Base-by-base conservation (phyloP, 2,888 invertebrate genomes). In the Meteorus cinctellus region DNA sequence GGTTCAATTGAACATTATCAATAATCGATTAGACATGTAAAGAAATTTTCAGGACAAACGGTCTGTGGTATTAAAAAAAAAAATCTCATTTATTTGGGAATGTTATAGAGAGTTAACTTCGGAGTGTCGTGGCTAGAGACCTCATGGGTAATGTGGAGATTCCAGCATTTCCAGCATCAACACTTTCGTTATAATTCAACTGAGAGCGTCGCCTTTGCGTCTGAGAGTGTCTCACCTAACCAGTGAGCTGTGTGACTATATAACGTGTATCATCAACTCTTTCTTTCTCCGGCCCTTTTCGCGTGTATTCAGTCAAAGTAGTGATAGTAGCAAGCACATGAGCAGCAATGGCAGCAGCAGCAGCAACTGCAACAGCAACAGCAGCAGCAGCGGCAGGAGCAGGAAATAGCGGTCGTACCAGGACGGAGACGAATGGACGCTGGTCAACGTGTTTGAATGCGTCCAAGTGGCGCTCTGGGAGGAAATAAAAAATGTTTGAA, bases 181-280 rank as follows among this genome's bases (percentile, higher is more conserved):
- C 48, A 29, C n/a, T 34, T 8, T 51, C 24, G 69, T 69, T 31
- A 55, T 24, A 59, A 59, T 19, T 55, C 10, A 55, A 55, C 19
- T 6, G 55, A 19, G 55, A 19, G 19, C 24, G 55, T 55, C 55
- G 55, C 55, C 55, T 55, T 55, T 10, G 8, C 55, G 55, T 55
- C 55, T 55, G 24, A 2, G 55, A n/a, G 55, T 55, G 55, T 55
- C n/a, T 48, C 24, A 24, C 24, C 24, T 24, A 10, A 24, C 55
- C 19, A 55, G 55, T 55, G 19, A 24, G 24, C 19, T 19, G 19
- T 19, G 24, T 55, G 19, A 24, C 55, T 1, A 55, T 55, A 55
- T 48, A 48, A 48, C 48, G 48, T n/a, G 48, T 16, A 48, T 48
- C 48, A n/a, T 48, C 2, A n/a, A 4, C 5, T n/a, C 48, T 48